A percentile compares a stretch with the other conserved stretches of the same genome.
These are phyloP conservation scores for Piscicola geometra DNA, from an alignment of 2,888 invertebrate species.

Conservation along the genomic window DNA sequence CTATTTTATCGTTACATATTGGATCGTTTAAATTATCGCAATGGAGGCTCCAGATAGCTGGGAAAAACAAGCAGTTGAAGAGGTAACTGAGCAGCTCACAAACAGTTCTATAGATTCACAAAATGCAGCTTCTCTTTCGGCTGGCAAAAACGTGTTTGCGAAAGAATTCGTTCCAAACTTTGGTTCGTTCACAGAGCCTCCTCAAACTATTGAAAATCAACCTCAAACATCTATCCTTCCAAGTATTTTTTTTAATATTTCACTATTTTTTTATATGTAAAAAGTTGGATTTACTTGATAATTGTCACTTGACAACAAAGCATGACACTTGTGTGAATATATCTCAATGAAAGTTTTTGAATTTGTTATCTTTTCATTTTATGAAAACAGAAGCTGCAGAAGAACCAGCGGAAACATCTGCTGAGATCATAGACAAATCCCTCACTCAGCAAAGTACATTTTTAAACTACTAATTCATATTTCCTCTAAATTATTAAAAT, in stretches of 20 bases:
- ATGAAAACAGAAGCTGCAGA: too few species aligned
- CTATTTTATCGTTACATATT: constrained; percentile 4
- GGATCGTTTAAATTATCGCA: constrained; percentile 3
- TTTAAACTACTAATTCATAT: too few species aligned
- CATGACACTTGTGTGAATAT: too few species aligned
- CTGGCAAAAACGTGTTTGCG: constrained; percentile 62
- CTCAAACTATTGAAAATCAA: background rate
- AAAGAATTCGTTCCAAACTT: constrained; percentile 51
- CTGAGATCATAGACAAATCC: too few species aligned
- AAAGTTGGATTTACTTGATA: too few species aligned
- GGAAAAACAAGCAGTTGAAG: constrained; percentile 29
- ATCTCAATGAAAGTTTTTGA: too few species aligned
- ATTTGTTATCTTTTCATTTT: too few species aligned
- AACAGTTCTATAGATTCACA: constrained; percentile 3
- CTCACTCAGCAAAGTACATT: too few species aligned
- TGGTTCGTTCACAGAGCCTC: background rate
- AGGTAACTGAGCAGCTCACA: background rate
- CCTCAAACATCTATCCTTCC: background rate
- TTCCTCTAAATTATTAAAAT: too few species aligned
- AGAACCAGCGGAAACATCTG: too few species aligned
- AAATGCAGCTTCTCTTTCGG: constrained; percentile 55
- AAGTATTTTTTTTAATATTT: background rate
- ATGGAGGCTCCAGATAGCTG: constrained; percentile 32
- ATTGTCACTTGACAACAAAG: too few species aligned
- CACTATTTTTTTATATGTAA: too few species aligned